Evolutionary conservation across 2,888 invertebrate species (phyloP), one percentile per base, ranked within the genome.

Genomic region (Mesorhabditis spiculigera): DNA sequence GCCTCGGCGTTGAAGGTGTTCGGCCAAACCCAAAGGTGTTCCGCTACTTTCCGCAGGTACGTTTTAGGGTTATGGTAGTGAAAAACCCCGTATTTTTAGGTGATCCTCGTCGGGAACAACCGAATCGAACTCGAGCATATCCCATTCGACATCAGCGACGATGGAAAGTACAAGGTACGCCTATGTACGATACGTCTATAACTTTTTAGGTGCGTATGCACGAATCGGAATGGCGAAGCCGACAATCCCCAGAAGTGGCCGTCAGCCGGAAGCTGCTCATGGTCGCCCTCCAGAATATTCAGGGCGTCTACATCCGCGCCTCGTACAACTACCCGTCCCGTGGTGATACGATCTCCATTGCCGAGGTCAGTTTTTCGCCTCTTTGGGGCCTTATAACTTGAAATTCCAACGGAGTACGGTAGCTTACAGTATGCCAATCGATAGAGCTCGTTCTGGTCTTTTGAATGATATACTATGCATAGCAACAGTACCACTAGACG

Each of bases 231-330:
- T 95, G 95, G 95, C 88, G 89, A 74, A 87, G 91, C 79, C 90
- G 90, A 86, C 86, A 89, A 75, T 88, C 89, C 67, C 89, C 89
- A 0, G 86, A 88, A 66, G 81, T 78, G 4, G 65, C 87, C 28
- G 91, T 94, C 0, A 91, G 90, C 63, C 88, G 93, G 50, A 90
- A 91, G 72, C 91, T 92, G 45, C 89, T 97, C 83, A 94, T 97
- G 95, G 90, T 94, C n/a, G 92, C 93, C 0, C 89, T 97, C 73
- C 93, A 94, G 85, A 92, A 93, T 81, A 88, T 97, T 0, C 91
- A 92, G 72, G 77, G 74, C 45, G 70, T 82, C 65, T 81, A 78
- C 70, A 68, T 82, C 58, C 76, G 82, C 13, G 82, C 77, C 66
- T 80, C 81, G 44, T 85, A 83, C 76, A 78, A 78, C 67, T 78